A percentile compares a stretch with the other conserved stretches of the same genome.
phyloP scores from a whole-genome alignment of 2,113 vertebrate species.

The Macquaria australasica region DNA sequence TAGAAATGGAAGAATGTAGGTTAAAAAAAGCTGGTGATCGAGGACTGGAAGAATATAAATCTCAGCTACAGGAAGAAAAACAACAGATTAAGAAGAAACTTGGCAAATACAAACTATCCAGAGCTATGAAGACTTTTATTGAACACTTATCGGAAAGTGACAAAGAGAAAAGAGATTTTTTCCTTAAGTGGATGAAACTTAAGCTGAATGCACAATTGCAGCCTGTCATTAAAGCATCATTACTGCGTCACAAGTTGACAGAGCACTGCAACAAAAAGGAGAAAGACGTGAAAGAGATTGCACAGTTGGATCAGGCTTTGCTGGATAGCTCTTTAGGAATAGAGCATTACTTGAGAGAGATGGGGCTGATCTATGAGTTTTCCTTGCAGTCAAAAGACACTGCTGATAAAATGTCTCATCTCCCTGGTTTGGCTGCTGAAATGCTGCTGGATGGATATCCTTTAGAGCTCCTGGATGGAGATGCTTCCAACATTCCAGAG shows the following conservation, averaged over 20 bases:
- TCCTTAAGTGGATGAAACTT: conserved; percentile 72
- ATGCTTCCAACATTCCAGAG: conserved; percentile 72
- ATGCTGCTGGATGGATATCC: conserved; percentile 76
- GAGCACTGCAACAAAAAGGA: conserved; percentile 13
- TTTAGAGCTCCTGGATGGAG: conserved; percentile 79
- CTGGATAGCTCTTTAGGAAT: conserved; percentile 73
- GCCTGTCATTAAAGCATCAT: too few relatives aligned
- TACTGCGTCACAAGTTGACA: background rate
- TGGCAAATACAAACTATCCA: background rate
- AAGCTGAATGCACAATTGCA: too few relatives aligned
- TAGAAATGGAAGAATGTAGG: conserved; percentile 71
- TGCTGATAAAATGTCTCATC: background rate
- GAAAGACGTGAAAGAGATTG: background rate
- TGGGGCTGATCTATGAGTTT: conserved; percentile 76
- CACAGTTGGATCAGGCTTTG: conserved; percentile 62
- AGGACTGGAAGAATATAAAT: conserved; percentile 37
- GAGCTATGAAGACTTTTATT: conserved; percentile 59
- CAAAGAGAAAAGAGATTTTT: conserved; percentile 47
- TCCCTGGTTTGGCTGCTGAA: conserved; percentile 69
- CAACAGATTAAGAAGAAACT: background rate
- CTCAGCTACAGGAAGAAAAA: conserved; percentile 34
- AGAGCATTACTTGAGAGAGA: conserved; percentile 80
- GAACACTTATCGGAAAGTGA: conserved; percentile 3
- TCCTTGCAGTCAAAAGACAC: conserved; percentile 9
- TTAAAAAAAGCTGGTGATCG: background rate